These are phyloP conservation scores for Aulostomus chinensis DNA, from an alignment of 2,797 vertebrate species.

Conservation along the genomic window DNA sequence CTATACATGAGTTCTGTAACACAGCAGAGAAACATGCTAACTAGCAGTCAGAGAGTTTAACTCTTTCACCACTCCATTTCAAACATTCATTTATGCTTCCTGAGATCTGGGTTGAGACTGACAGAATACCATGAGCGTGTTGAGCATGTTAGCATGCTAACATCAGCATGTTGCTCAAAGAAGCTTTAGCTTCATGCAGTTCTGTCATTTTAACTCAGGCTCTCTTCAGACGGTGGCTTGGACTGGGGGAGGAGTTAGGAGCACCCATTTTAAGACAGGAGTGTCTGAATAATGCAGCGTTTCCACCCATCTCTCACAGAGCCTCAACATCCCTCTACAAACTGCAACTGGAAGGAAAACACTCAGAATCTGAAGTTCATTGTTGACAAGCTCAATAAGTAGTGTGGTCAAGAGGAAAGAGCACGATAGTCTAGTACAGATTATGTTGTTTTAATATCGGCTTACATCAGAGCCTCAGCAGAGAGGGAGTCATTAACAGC, in stretches of 20 bases:
- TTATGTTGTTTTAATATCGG: slow-evolving; percentile 32
- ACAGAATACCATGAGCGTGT: no score
- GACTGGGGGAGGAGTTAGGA: slow-evolving; percentile 6
- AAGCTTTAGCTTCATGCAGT: no score
- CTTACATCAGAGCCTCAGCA: slow-evolving; percentile 24
- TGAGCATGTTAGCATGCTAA: no score
- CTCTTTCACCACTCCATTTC: no score
- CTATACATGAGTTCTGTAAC: no score
- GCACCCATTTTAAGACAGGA: slow-evolving; percentile 22
- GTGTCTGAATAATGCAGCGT: slow-evolving; percentile 53
- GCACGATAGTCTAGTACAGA: slow-evolving; percentile 10
- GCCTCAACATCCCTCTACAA: slow-evolving; percentile 8
- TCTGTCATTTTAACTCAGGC: no score
- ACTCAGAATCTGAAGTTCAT: slow-evolving; percentile 1
- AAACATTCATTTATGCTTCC: no score
- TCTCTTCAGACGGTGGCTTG: no score
- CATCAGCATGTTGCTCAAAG: no score
- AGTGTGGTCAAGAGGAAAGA: slow-evolving; percentile 14
- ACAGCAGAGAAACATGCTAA: no score
- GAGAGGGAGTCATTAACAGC: slow-evolving; percentile 37
- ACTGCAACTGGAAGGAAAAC: slow-evolving; percentile 16
- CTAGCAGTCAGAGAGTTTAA: no score
- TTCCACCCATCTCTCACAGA: slow-evolving; percentile 27
- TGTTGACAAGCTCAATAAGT: slow-evolving; percentile 14
- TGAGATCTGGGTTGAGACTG: no score